These are phyloP conservation scores for Aselliscus stoliczkanus DNA, from an alignment of 2,797 vertebrate genomes.

Conservation along the genomic window DNA sequence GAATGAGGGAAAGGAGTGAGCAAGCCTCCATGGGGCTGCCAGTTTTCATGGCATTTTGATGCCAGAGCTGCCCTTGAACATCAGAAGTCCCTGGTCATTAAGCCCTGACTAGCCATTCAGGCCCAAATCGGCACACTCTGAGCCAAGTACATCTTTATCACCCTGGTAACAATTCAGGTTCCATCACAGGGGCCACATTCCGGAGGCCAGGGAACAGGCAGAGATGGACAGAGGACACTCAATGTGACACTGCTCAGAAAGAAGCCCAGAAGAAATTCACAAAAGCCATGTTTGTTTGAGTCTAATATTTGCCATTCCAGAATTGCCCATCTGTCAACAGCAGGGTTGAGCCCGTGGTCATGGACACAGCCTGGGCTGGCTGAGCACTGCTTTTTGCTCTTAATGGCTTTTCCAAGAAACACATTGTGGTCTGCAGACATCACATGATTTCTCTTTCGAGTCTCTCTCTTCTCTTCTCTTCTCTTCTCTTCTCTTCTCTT, in stretches of 20 bases:
- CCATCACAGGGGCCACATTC: neutral
- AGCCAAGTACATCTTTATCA: constrained; percentile 26
- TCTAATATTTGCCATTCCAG: constrained; percentile 57
- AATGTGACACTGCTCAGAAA: constrained; percentile 37
- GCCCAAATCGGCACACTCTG: neutral
- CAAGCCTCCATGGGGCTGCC: too few relatives aligned
- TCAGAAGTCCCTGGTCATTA: neutral
- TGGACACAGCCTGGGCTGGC: neutral
- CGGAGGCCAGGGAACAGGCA: neutral
- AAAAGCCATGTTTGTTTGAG: constrained; percentile 6
- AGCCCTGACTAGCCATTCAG: neutral
- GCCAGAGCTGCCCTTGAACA: neutral
- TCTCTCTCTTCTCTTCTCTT: neutral
- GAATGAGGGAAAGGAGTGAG: neutral
- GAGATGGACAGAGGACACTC: neutral
- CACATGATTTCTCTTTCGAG: neutral
- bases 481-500: neutral
- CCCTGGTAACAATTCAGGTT: constrained; percentile 21
- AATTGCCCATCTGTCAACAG: constrained; percentile 30
- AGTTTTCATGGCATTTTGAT: neutral
- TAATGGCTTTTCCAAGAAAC: neutral
- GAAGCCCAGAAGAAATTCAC: neutral
- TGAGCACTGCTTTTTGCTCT: neutral
- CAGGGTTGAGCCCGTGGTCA: neutral
- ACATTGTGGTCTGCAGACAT: neutral